A percentile compares a stretch with the other conserved stretches of the same genome.
These are phyloP conservation scores for Iphiclides podalirius DNA, from an alignment of 2,888 invertebrate genomes.

Conservation along the genomic window DNA sequence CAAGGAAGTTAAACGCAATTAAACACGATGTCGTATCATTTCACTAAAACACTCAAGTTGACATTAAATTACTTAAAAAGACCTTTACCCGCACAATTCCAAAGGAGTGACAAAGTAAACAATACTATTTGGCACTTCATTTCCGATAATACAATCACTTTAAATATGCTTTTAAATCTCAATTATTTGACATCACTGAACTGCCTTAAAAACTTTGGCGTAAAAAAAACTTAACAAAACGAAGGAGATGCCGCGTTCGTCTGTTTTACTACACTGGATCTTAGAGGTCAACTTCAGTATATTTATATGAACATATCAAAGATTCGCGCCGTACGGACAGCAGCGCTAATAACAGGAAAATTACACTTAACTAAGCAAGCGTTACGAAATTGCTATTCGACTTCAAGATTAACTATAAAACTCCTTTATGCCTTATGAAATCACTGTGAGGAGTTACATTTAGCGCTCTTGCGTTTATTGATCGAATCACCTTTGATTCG, in stretches of 20 bases:
- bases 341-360: slow-evolving; percentile 27
- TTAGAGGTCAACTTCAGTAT: slow-evolving; percentile 65
- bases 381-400: too few species aligned
- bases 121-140: slow-evolving; percentile 44
- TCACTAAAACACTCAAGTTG: too few species aligned
- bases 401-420: too few species aligned
- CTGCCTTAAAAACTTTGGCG: slow-evolving; percentile 15
- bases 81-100: slow-evolving; percentile 46
- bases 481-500: too few species aligned
- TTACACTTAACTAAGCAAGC: not conserved
- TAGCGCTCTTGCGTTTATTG: too few species aligned
- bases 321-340: slow-evolving; percentile 48
- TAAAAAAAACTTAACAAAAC: slow-evolving; percentile 23
- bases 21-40: too few species aligned
- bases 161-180: slow-evolving; percentile 3
- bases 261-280: slow-evolving; percentile 55
- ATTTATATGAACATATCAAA: slow-evolving; percentile 52
- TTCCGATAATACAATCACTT: slow-evolving; percentile 25
- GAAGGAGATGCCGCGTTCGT: slow-evolving; percentile 38
- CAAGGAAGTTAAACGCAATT: too few species aligned
- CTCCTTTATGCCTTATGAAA: too few species aligned
- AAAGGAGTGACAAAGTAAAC: slow-evolving; percentile 43
- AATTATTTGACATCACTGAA: slow-evolving; percentile 30
- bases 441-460: too few species aligned
- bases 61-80: not conserved